Conservation (phyloP, 2,797 vertebrate species). For the Eleutherodactylus coqui region DNA sequence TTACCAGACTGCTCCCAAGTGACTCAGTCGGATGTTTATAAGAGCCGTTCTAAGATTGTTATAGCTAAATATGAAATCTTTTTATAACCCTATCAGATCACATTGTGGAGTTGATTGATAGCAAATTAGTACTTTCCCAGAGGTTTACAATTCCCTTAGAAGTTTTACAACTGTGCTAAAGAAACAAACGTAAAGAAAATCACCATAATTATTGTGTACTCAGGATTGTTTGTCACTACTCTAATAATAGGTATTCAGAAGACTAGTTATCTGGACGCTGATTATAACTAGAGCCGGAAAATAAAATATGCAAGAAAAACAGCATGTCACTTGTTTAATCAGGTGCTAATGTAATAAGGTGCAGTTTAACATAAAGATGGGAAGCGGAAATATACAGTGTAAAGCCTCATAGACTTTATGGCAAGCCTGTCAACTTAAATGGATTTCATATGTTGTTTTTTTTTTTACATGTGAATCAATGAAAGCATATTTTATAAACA, state of each 20-base stretch:
- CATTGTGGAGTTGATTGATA: background rate
- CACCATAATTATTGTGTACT: slow-evolving; percentile 59
- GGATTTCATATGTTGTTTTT: background rate
- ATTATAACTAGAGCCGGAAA: slow-evolving; percentile 49
- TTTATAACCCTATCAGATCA: slow-evolving; percentile 55
- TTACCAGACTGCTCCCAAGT: background rate
- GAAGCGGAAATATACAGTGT: background rate
- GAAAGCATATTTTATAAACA: background rate
- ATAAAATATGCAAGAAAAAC: slow-evolving; percentile 51
- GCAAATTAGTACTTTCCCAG: slow-evolving; percentile 53
- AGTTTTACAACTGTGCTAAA: background rate
- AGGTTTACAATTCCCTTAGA: slow-evolving; percentile 2
- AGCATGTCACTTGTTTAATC: slow-evolving; percentile 39
- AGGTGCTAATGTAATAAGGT: slow-evolving; percentile 26
- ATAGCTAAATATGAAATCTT: slow-evolving; percentile 56
- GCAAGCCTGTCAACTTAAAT: background rate
- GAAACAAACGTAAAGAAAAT: slow-evolving; percentile 51
- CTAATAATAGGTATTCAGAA: slow-evolving; percentile 58
- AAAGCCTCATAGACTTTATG: background rate
- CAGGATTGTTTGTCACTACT: slow-evolving; percentile 54
- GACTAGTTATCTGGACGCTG: slow-evolving; percentile 56
- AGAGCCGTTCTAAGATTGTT: slow-evolving; percentile 19
- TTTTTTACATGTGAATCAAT: background rate
- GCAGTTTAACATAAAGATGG: background rate
- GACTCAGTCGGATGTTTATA: slow-evolving; percentile 21